Percentiles rank a stretch among this genome's conserved stretches.
Conservation (phyloP, 2,797 vertebrate genomes). For the Dendrocincla tyrannina region DNA sequence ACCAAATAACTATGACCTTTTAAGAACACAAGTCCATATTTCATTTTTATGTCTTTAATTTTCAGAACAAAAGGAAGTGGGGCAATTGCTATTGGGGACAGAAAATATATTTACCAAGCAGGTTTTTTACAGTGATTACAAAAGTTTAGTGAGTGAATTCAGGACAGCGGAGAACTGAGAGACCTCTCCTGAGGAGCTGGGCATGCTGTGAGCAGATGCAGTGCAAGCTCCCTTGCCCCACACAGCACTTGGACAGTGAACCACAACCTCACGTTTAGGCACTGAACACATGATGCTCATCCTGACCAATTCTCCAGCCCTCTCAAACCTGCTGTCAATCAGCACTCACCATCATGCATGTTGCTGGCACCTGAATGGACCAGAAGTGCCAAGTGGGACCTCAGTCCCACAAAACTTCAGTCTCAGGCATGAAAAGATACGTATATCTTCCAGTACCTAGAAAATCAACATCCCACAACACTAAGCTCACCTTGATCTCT, state of each 20-base stretch:
- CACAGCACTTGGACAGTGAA: background rate
- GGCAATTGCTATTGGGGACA: background rate
- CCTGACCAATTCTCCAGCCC: too few relatives aligned
- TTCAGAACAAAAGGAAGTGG: conserved; percentile 26
- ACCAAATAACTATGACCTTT: conserved; percentile 36
- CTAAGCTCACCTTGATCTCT: background rate
- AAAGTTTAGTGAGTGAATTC: background rate
- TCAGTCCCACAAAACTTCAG: background rate
- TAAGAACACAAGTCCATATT: background rate
- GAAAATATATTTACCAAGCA: background rate
- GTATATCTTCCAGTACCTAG: background rate
- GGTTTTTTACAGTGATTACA: background rate
- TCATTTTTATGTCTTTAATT: conserved; percentile 39
- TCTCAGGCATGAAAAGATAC: background rate
- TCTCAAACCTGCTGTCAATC: background rate
- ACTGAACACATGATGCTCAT: background rate
- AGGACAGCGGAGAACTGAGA: background rate
- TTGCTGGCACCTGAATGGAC: background rate
- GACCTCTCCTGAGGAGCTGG: background rate
- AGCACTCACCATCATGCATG: background rate
- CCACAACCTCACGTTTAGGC: background rate
- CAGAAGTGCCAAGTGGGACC: background rate
- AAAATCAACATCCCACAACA: background rate
- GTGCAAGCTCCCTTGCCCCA: background rate
- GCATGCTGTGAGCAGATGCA: background rate